phyloP scores from a whole-genome alignment of 2,888 invertebrate genomes.

The Gnatocerus cornutus region DNA sequence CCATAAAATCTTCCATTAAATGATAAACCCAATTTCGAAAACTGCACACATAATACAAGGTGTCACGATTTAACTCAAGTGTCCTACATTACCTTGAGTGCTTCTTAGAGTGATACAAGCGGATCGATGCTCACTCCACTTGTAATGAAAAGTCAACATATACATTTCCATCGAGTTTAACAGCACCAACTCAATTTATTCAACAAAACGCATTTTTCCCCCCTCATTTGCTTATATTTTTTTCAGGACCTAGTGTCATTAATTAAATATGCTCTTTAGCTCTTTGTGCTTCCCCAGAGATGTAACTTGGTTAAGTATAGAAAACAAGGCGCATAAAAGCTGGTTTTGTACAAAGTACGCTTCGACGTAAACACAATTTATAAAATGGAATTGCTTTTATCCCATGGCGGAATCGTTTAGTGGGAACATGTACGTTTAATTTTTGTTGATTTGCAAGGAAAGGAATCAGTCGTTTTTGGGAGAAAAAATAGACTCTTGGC shows the following conservation, averaged over 20 bases:
- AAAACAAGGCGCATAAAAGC: constrained; percentile 2
- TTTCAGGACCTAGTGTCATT: background rate
- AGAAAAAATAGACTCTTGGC: no score
- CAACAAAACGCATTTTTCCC: no score
- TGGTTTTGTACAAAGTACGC: background rate
- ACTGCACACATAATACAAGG: background rate
- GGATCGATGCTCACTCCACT: background rate
- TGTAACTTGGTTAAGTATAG: background rate
- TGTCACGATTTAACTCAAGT: background rate
- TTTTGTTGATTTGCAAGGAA: background rate
- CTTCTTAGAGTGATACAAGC: background rate
- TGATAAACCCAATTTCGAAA: no score
- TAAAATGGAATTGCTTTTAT: background rate
- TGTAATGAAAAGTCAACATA: background rate
- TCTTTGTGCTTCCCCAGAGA: background rate
- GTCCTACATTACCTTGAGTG: background rate
- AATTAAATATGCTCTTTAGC: constrained; percentile 2
- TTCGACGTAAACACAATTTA: background rate
- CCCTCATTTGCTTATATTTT: no score
- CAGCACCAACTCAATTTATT: background rate
- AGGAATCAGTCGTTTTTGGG: no score
- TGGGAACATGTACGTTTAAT: background rate
- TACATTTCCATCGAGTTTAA: background rate
- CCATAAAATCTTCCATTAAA: no score
- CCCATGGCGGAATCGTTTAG: background rate